Base-by-base conservation (phyloP, 2,113 vertebrate genomes). In the Lontra canadensis region DNA sequence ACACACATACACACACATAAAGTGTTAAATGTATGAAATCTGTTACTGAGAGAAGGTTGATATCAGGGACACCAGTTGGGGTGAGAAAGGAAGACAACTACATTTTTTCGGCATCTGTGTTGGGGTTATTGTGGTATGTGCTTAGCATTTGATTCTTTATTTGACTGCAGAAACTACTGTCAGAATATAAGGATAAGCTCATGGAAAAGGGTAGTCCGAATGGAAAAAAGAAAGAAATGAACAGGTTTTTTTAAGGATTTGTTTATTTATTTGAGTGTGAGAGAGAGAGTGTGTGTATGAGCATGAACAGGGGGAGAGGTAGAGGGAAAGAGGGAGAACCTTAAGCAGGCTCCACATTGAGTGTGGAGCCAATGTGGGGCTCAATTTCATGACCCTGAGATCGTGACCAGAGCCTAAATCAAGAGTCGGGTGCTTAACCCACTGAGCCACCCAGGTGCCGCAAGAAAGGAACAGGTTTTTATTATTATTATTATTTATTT, bases 131-230 rank as follows among this genome's bases (percentile, higher is more conserved):
- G 31, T 69, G n/a, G 17, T 67, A 67, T 34, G 12, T 63, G 17
- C 61, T 95, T 82, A 71, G 12, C 6, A 57, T 69, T 25, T 13
- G 31, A 12, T 13, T 95, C 36, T 87, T 80, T 84, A 52, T 87
- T 80, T 80, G 52, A 87, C 57, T 88, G 93, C 6, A 36, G 74
- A 95, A 81, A 76, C 21, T 88, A 14, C 47, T 69, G 3, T 57
- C 7, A 81, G 49, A 88, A n/a, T 82, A 44, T 55, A 90, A 52
- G 47, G 11, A 80, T 65, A 82, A 67, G 23, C 14, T 85, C 47
- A 69, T 34, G 18, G 15, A 47, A 36, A 42, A 71, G 47, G 18
- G 21, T 61, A 42, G 13, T 26, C 55, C 17, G 39, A 80, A 80
- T 82, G 42, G 6, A 7, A 95, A 95, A 42, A 34, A 12, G 15